Evolutionary conservation across 1,140 invertebrate species (phyloP).

Genomic region (Anastatus disparis): DNA sequence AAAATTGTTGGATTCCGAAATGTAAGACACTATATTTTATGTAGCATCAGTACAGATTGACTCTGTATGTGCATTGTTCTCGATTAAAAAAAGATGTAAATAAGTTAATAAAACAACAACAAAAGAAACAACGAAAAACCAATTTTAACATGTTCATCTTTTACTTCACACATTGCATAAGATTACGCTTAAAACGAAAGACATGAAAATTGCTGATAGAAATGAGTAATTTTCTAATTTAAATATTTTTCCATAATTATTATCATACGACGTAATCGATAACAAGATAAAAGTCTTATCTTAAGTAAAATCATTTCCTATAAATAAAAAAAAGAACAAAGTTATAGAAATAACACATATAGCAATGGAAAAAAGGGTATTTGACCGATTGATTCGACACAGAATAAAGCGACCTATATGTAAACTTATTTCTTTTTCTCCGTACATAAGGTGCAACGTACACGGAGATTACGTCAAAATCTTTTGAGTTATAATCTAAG

Average conservation of each 20-base stretch:
- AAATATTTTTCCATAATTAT: conserved; percentile 31
- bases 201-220: background rate
- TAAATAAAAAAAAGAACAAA: background rate
- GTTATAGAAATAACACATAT: background rate
- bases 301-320: background rate
- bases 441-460: no score
- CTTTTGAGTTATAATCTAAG: conserved; percentile 22
- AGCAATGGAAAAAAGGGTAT: background rate
- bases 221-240: conserved; percentile 6
- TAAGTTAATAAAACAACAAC: conserved; percentile 26
- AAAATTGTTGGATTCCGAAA: background rate
- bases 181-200: no score
- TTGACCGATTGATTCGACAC: background rate
- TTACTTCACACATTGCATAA: no score
- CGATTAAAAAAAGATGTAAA: conserved; percentile 24
- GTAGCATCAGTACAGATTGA: conserved; percentile 6
- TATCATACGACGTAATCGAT: conserved; percentile 20
- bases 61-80: conserved; percentile 4
- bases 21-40: background rate
- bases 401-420: conserved; percentile 31
- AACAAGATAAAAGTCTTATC: background rate
- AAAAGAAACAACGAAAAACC: background rate
- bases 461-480: conserved; percentile 20
- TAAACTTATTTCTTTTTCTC: background rate
- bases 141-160: background rate